A percentile compares a stretch with the other conserved stretches of the same genome.
Evolutionary conservation across 2,888 invertebrate genomes (phyloP).

Genomic region (Erebia palarica): DNA sequence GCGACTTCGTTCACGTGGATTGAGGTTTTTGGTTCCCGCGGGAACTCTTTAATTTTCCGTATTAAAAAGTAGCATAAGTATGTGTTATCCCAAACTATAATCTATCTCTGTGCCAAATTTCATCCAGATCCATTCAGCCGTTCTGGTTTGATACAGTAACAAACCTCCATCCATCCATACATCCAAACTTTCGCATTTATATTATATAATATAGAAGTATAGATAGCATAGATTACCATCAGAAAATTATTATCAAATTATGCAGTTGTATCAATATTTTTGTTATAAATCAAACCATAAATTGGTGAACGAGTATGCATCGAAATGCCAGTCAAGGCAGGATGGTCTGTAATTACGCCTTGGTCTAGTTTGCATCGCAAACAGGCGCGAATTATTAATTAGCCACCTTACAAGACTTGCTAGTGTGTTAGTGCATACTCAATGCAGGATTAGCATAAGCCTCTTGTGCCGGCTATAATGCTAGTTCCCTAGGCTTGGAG

Average conservation of each 20-base stretch:
- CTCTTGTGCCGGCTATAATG: slow-evolving; percentile 21
- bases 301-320: slow-evolving; percentile 55
- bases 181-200: no score
- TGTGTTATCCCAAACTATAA: no score
- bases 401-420: slow-evolving; percentile 38
- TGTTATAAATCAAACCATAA: slow-evolving; percentile 22
- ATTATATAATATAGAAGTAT: no score
- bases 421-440: slow-evolving; percentile 34
- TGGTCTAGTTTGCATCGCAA: slow-evolving; percentile 65
- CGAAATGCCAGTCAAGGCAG: slow-evolving; percentile 61
- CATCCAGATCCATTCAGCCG: no score
- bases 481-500: slow-evolving; percentile 5
- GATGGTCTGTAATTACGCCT: slow-evolving; percentile 58
- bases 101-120: no score
- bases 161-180: no score
- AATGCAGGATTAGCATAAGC: slow-evolving; percentile 36
- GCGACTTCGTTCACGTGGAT: no score
- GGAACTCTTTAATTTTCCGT: no score
- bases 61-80: no score
- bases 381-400: slow-evolving; percentile 46
- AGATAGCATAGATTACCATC: no score
- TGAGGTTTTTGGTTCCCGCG: no score
- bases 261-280: neutral
- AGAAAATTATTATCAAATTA: neutral
- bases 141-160: no score